Conservation (phyloP, 35 echinoderm and acorn worm species). For the Holothuria glaberrima region DNA sequence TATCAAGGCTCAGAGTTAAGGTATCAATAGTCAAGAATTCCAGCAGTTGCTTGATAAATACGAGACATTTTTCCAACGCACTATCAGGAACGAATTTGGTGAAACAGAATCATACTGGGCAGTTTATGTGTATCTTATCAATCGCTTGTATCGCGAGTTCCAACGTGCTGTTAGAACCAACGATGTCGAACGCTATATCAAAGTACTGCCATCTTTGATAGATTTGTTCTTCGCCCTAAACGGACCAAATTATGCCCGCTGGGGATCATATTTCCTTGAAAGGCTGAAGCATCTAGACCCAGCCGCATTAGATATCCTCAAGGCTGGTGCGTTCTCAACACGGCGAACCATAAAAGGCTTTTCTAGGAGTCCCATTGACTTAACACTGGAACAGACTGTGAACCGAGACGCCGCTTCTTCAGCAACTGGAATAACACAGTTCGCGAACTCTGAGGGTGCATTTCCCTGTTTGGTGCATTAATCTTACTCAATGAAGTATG, state of each 20-base stretch:
- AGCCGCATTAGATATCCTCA: slow-evolving; percentile 64
- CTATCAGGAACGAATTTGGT: slow-evolving; percentile 52
- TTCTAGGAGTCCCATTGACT: slow-evolving; percentile 61
- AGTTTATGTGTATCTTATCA: slow-evolving; percentile 74
- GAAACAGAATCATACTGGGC: slow-evolving; percentile 75
- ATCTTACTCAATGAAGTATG: slow-evolving; percentile 60
- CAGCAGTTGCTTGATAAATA: slow-evolving; percentile 57
- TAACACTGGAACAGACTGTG: slow-evolving; percentile 63
- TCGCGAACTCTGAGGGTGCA: slow-evolving; percentile 60
- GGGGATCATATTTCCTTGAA: slow-evolving; percentile 58
- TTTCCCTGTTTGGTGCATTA: slow-evolving; percentile 66
- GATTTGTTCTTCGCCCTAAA: slow-evolving; percentile 65
- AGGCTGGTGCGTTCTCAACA: slow-evolving; percentile 65
- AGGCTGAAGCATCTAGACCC: slow-evolving; percentile 46
- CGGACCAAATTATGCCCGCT: slow-evolving; percentile 65
- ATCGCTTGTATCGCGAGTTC: slow-evolving; percentile 75
- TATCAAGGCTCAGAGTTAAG: slow-evolving; percentile 28
- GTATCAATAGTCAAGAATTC: slow-evolving; percentile 37
- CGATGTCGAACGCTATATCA: slow-evolving; percentile 62
- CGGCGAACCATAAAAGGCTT: slow-evolving; percentile 46
- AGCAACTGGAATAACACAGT: slow-evolving; percentile 62
- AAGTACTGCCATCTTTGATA: slow-evolving; percentile 56
- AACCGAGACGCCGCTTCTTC: slow-evolving; percentile 58
- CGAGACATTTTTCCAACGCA: slow-evolving; percentile 59
- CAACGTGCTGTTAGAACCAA: slow-evolving; percentile 61